Percentiles rank a stretch among this genome's conserved stretches.
phyloP scores from a whole-genome alignment of 2,113 vertebrate species.

The Monarcha castaneiventris region DNA sequence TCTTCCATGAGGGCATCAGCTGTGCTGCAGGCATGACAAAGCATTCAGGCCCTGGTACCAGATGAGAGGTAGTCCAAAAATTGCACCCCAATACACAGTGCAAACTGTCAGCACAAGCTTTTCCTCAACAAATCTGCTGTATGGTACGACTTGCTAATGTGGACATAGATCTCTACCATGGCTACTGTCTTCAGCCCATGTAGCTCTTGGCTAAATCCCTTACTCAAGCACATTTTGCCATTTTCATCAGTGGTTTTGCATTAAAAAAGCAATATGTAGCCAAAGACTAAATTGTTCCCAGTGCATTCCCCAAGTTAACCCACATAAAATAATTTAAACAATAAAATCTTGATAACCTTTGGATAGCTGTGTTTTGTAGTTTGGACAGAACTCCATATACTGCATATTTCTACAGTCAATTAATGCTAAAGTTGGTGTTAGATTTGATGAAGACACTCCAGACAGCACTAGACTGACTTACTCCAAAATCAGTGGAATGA shows the following conservation, averaged over 20 bases:
- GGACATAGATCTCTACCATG: background rate
- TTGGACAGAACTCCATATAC: background rate
- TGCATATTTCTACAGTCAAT: background rate
- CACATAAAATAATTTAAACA: background rate
- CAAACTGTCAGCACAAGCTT: background rate
- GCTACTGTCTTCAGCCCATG: background rate
- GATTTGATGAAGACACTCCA: background rate
- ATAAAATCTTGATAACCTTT: background rate
- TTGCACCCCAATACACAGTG: background rate
- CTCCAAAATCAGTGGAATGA: background rate
- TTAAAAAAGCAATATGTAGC: background rate
- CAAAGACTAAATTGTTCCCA: background rate
- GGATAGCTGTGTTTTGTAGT: background rate
- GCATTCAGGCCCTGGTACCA: background rate
- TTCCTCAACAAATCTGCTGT: background rate
- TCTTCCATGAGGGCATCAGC: background rate
- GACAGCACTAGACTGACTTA: background rate
- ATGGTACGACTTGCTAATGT: background rate
- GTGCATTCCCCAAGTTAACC: background rate
- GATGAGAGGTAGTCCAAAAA: background rate
- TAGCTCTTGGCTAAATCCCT: background rate
- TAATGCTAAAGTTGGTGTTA: background rate
- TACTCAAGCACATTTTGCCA: background rate
- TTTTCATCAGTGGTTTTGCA: background rate
- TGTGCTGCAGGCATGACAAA: background rate